Conservation (phyloP, 1,140 invertebrate species). For the Chlorops oryzae region DNA sequence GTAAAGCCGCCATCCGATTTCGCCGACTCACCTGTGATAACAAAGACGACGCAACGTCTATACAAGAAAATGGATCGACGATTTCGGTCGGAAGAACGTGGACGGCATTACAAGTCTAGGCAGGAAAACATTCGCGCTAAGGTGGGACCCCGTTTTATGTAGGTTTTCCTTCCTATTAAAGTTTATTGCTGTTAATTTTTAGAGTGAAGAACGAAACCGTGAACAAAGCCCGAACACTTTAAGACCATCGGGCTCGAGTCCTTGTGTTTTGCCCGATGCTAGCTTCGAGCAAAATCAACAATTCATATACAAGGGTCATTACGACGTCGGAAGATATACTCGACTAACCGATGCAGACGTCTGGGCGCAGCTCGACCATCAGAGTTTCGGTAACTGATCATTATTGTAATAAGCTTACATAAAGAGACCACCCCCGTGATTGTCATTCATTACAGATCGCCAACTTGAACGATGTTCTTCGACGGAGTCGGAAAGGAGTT, state of each 20-base stretch:
- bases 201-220: constrained; percentile 72
- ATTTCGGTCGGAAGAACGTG: constrained; percentile 73
- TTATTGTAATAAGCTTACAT: not conserved
- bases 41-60: constrained; percentile 51
- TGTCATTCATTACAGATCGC: constrained; percentile 24
- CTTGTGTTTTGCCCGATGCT: constrained; percentile 58
- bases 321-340: constrained; percentile 65
- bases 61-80: constrained; percentile 78
- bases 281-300: constrained; percentile 60
- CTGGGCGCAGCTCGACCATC: constrained; percentile 58
- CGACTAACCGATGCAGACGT: constrained; percentile 69
- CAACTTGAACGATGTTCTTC: constrained; percentile 58
- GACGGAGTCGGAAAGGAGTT: constrained; percentile 80
- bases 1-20: constrained; percentile 81
- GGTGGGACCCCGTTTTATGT: constrained; percentile 43
- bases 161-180: no score
- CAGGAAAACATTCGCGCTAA: constrained; percentile 66
- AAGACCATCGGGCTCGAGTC: constrained; percentile 59
- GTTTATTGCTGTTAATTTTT: not conserved
- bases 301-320: constrained; percentile 66
- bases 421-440: not conserved
- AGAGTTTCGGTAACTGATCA: constrained; percentile 30
- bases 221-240: constrained; percentile 64
- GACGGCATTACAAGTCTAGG: constrained; percentile 59
- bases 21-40: constrained; percentile 71